A percentile compares a stretch with the other conserved stretches of the same genome.
phyloP scores from a whole-genome alignment of 1,140 invertebrate species.

The Ooceraea biroi region DNA sequence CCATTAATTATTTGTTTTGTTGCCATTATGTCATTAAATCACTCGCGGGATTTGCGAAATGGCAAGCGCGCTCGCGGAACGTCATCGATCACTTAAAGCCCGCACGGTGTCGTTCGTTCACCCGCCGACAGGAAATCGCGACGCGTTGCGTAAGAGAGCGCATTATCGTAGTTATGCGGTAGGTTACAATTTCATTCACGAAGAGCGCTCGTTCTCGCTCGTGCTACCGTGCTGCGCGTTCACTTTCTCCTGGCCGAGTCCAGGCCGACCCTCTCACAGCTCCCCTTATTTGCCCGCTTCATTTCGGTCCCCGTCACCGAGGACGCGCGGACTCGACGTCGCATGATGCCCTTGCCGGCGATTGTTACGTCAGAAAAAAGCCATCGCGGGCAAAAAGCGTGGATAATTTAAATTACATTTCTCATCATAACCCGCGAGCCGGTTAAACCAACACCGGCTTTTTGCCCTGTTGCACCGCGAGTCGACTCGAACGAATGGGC shows the following conservation, averaged over 20 bases:
- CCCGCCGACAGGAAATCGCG: conserved; percentile 71
- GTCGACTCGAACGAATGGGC: conserved; percentile 44
- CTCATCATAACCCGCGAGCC: conserved; percentile 80
- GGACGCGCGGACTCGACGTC: conserved; percentile 11
- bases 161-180: conserved; percentile 77
- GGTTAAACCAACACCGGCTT: conserved; percentile 79
- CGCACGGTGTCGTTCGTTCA: conserved; percentile 53
- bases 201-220: conserved; percentile 73
- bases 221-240: conserved; percentile 65
- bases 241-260: conserved; percentile 73
- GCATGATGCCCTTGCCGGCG: conserved; percentile 55
- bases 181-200: conserved; percentile 82
- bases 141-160: conserved; percentile 77
- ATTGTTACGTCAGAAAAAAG: conserved; percentile 77
- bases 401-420: conserved; percentile 85
- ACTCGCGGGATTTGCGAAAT: conserved; percentile 5
- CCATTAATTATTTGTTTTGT: too few relatives aligned
- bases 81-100: conserved; percentile 3
- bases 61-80: not conserved
- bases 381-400: conserved; percentile 77
- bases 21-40: not conserved
- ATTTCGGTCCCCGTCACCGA: conserved; percentile 57
- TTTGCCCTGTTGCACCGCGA: conserved; percentile 65
- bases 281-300: conserved; percentile 10
- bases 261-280: conserved; percentile 25